Percentiles rank a stretch among this genome's conserved stretches.
Evolutionary conservation across 1,140 invertebrate genomes (phyloP).

Genomic region (Ptiloglossa arizonensis): DNA sequence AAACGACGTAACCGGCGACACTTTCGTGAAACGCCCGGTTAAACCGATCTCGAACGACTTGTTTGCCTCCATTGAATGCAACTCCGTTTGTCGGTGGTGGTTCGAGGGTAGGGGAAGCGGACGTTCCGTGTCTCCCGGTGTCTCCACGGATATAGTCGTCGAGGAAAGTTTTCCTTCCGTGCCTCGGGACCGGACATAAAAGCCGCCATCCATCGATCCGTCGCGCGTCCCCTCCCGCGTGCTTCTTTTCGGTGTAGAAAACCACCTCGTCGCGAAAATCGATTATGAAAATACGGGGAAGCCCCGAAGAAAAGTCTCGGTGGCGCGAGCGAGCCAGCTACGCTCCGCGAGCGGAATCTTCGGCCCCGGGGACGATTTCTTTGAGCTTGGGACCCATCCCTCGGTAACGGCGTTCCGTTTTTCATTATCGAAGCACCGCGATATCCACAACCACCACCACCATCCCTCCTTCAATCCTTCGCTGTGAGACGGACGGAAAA

Average conservation of each 20-base stretch:
- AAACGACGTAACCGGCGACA: not conserved
- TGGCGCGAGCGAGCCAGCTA: no score
- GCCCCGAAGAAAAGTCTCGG: conserved; percentile 1
- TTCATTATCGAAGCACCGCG: not conserved
- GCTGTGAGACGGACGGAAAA: not conserved
- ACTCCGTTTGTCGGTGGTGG: not conserved
- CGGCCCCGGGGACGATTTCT: not conserved
- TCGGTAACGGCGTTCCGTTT: not conserved
- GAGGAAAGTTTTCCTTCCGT: conserved; percentile 10
- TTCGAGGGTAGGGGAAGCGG: not conserved
- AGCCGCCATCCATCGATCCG: conserved; percentile 30
- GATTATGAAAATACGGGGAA: conserved; percentile 56
- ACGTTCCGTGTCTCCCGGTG: not conserved
- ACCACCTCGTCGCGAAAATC: conserved; percentile 45
- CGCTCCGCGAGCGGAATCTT: no score
- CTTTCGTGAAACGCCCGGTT: not conserved
- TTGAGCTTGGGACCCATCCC: not conserved
- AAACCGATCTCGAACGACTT: not conserved
- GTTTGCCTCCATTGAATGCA: not conserved
- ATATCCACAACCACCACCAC: no score
- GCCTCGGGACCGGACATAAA: conserved; percentile 12
- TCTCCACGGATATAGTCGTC: not conserved
- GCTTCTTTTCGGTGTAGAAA: not conserved
- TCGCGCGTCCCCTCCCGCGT: not conserved
- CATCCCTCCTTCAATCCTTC: no score